Evolutionary conservation across 1,140 invertebrate species (phyloP).

Genomic region (Sesamia nonagrioides): DNA sequence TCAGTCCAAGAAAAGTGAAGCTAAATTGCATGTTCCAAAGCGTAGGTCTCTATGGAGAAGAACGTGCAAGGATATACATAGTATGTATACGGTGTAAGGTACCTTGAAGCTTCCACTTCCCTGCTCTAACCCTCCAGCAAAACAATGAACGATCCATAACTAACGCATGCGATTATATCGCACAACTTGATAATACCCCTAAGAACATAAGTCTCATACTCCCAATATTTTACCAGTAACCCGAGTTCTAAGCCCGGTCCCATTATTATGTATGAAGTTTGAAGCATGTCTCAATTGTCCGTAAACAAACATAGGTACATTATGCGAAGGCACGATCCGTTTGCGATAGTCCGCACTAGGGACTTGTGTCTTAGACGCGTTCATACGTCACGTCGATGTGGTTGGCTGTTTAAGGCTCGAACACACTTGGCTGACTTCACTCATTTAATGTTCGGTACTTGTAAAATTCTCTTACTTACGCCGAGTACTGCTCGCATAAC

Average conservation of each 20-base stretch:
- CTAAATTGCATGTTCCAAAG: too few species aligned
- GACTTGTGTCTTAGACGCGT: conserved; percentile 25
- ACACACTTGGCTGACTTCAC: background rate
- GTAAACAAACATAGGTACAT: conserved; percentile 44
- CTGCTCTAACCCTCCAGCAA: background rate
- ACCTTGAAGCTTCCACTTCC: background rate
- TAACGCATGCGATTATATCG: conserved; percentile 18
- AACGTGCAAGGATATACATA: too few species aligned
- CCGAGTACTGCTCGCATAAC: too few species aligned
- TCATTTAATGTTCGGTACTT: background rate
- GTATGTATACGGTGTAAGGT: too few species aligned
- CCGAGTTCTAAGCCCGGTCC: conserved; percentile 44
- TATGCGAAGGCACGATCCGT: conserved; percentile 39
- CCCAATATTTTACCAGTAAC: conserved; percentile 41
- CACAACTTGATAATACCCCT: conserved; percentile 41
- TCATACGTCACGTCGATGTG: conserved; percentile 12
- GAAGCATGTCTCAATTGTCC: conserved; percentile 47
- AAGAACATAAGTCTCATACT: conserved; percentile 39
- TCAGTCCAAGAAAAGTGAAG: too few species aligned
- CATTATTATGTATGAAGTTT: conserved; percentile 51
- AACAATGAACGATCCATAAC: conserved; percentile 44
- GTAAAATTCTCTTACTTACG: too few species aligned
- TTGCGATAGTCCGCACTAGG: conserved; percentile 20
- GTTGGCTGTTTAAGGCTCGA: background rate
- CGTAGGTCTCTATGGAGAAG: too few species aligned